Conservation (phyloP, 2,888 invertebrate genomes). For the Notodromas monacha region DNA sequence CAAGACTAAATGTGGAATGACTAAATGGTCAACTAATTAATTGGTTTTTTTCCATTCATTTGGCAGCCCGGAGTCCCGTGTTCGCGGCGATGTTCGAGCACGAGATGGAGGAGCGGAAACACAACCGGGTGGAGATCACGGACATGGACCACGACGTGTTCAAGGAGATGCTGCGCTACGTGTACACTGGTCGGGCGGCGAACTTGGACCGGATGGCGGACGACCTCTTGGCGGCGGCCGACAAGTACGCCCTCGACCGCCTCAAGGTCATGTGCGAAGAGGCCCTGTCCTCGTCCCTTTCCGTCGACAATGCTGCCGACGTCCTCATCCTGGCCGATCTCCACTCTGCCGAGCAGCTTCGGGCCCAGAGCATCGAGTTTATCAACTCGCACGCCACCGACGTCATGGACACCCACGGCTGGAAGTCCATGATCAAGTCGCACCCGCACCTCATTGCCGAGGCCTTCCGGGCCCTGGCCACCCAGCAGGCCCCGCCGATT, state of each 20-base stretch:
- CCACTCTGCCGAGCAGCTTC: constrained; percentile 88
- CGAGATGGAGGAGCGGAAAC: constrained; percentile 90
- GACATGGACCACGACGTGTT: constrained; percentile 96
- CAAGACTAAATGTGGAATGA: too few relatives aligned
- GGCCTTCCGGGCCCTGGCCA: constrained; percentile 90
- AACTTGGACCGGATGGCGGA: constrained; percentile 95
- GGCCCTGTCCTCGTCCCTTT: constrained; percentile 67
- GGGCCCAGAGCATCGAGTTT: constrained; percentile 94
- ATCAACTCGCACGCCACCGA: constrained; percentile 96
- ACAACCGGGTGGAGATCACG: constrained; percentile 64
- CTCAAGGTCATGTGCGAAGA: constrained; percentile 98
- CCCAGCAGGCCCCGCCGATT: constrained; percentile 92
- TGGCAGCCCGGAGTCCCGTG: constrained; percentile 74
- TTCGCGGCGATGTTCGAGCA: constrained; percentile 99
- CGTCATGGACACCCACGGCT: constrained; percentile 90
- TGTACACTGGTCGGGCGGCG: constrained; percentile 78
- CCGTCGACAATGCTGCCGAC: constrained; percentile 84
- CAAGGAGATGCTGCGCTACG: constrained; percentile 84
- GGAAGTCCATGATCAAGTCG: constrained; percentile 88
- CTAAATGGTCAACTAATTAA: too few relatives aligned
- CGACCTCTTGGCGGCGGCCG: constrained; percentile 83
- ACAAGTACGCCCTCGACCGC: constrained; percentile 91
- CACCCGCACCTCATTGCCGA: constrained; percentile 96
- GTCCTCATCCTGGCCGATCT: constrained; percentile 85
- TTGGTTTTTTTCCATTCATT: too few relatives aligned